Evolutionary conservation across 2,888 invertebrate species (phyloP).

Genomic region (Eupithecia pulchellata): DNA sequence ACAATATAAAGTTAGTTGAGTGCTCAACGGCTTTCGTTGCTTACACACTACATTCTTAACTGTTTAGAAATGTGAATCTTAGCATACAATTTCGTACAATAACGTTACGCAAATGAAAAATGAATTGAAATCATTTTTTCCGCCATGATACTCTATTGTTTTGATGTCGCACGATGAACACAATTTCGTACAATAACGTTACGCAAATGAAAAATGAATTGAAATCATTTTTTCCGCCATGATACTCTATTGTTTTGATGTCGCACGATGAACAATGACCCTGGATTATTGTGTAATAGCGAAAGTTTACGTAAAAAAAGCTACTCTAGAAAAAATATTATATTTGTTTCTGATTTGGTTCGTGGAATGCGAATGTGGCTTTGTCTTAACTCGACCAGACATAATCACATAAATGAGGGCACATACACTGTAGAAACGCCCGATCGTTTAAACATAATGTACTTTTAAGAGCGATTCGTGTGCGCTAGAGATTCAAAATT

Average conservation of each 20-base stretch:
- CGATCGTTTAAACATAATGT: too few species aligned
- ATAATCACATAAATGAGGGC: too few species aligned
- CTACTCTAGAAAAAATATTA: not conserved
- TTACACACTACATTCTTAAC: not conserved
- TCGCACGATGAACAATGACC: not conserved
- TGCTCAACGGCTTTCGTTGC: too few species aligned
- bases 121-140: slow-evolving; percentile 21
- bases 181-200: slow-evolving; percentile 7
- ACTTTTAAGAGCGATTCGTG: too few species aligned
- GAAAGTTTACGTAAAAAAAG: not conserved
- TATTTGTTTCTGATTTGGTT: too few species aligned
- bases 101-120: slow-evolving; percentile 13
- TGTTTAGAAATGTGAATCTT: not conserved
- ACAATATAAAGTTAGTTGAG: too few species aligned
- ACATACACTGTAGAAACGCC: too few species aligned
- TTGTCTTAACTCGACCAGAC: too few species aligned
- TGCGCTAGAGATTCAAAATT: too few species aligned
- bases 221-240: slow-evolving; percentile 19
- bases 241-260: slow-evolving; percentile 19
- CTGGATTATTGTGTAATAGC: slow-evolving; percentile 1
- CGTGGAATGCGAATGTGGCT: too few species aligned
- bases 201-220: too few species aligned
- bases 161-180: slow-evolving; percentile 7
- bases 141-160: slow-evolving; percentile 20
- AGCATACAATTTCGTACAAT: not conserved